Evolutionary conservation across 2,113 vertebrate genomes (phyloP), one percentile per base, ranked within the genome.

Genomic region (Crotalus viridis): DNA sequence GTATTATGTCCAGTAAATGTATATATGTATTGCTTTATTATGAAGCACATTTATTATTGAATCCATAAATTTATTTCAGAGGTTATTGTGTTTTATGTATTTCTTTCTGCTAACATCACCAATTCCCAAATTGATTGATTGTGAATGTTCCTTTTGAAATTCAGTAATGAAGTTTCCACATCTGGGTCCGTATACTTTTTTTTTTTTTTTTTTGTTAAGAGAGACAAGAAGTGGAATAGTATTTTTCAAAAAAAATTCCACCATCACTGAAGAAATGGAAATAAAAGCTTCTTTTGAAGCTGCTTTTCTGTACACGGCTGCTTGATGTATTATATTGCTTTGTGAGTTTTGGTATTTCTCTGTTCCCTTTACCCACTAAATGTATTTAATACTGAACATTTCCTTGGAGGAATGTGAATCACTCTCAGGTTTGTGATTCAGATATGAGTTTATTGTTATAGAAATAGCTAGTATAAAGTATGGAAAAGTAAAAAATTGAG

Each of bases 371-470:
- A 43, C 22, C 64, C 51, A 54, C 22, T 89, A 69, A 91, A 88
- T 59, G 85, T 87, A 86, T 56, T 91, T 46, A 61, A 52, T 43
- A 33, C 87, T 51, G 46, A 92, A 64, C 48, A 22, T 22, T 89
- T 89, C 26, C 33, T 86, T 88, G 61, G 69, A n/a, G 89, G 85
- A 89, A 54, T 92, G 90, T 89, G n/a, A 39, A 54, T 55, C 26
- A 81, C 24, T 85, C 57, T 4, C n/a, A 26, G 2, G 69, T 43
- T 57, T 87, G 93, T 21, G 56, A 90, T 54, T 93, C 39, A 92
- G 59, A 28, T 51, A 8, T 85, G 87, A 64, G 52, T 51, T 6
- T 74, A 64, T 64, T 12, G 13, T 69, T 28, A n/a, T n/a, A 69
- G 61, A 69, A 69, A 69, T 15, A 28, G 61, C 61, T n/a, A 64